Conservation (phyloP, 1,140 invertebrate species). For the Drosophila navojoa region DNA sequence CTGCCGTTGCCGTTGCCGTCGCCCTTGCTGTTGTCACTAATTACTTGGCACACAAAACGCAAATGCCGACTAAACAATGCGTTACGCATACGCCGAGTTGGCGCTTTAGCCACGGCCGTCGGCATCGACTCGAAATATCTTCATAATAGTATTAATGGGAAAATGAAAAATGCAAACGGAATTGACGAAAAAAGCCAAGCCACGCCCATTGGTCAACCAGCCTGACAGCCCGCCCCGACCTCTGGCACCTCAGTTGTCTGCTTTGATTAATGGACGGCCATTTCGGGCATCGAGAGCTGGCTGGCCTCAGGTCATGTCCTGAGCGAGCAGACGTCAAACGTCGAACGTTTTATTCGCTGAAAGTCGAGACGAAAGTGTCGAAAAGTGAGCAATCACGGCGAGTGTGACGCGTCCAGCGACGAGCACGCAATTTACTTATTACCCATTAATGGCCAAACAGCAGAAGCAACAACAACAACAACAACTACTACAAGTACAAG, state of each 20-base stretch:
- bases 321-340: slow-evolving; percentile 26
- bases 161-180: slow-evolving; percentile 73
- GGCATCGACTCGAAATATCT: slow-evolving; percentile 71
- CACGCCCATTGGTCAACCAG: slow-evolving; percentile 53
- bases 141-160: slow-evolving; percentile 52
- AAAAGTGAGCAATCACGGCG: slow-evolving; percentile 80
- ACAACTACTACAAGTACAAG: neutral
- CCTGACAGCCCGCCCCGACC: neutral
- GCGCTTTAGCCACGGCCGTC: slow-evolving; percentile 7
- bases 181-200: slow-evolving; percentile 18
- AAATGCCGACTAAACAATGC: slow-evolving; percentile 54
- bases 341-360: slow-evolving; percentile 25
- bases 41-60: slow-evolving; percentile 65
- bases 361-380: slow-evolving; percentile 56
- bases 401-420: slow-evolving; percentile 63
- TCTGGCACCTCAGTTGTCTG: slow-evolving; percentile 41
- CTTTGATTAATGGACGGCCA: slow-evolving; percentile 72
- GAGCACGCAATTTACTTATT: slow-evolving; percentile 81
- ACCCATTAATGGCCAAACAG: slow-evolving; percentile 67
- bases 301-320: slow-evolving; percentile 29
- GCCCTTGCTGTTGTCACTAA: slow-evolving; percentile 55
- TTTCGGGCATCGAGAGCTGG: slow-evolving; percentile 29
- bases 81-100: slow-evolving; percentile 40
- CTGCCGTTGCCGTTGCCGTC: slow-evolving; percentile 2
- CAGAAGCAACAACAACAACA: slow-evolving; percentile 9